Evolutionary conservation across 1,140 invertebrate species (phyloP), one percentile per base, ranked within the genome.

Genomic region (Paraescarpia echinospica): DNA sequence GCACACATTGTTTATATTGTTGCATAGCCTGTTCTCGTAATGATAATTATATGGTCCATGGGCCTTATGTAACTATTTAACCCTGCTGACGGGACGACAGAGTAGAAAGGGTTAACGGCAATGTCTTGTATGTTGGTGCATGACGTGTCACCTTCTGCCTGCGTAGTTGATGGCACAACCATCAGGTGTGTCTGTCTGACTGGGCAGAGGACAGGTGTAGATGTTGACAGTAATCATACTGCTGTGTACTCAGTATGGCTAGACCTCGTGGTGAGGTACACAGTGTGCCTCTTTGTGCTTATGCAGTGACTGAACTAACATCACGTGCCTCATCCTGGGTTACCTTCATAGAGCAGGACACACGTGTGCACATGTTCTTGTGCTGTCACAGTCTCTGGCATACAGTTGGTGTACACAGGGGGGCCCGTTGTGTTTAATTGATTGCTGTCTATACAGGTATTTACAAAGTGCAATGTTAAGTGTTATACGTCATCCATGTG

Each of bases 401-500:
- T 27, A 77, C 8, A 18, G 59, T 77, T 4, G 27, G 27, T 77
- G 14, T 77, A 27, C 1, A 27, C 59, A 77, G 59, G 59, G 59
- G 48, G 59, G 27, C 59, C 8, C 8, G 12, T 77, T 77, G 12
- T 77, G 14, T 77, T 77, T 12, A 77, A 77, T 77, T 77, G 59
- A 27, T 41, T 41, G 41, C 59, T 77, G 59, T 77, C 59, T 77
- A 77, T 77, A 77, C 59, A 77, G 59, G 59, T 77, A 77, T 77
- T 77, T 77, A 77, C 22, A 77, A 77, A 77, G 59, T 77, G 59
- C 59, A 77, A 77, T 77, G 59, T 77, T 77, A 77, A 77, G 59
- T 77, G 59, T 77, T 77, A 77, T 77, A 77, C 59, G 59, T 77
- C 59, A 18, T 77, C 59, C 59, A 77, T 77, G 59, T 77, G 59